Base-by-base conservation (phyloP, 2,888 invertebrate species). In the Anaspis maculata region DNA sequence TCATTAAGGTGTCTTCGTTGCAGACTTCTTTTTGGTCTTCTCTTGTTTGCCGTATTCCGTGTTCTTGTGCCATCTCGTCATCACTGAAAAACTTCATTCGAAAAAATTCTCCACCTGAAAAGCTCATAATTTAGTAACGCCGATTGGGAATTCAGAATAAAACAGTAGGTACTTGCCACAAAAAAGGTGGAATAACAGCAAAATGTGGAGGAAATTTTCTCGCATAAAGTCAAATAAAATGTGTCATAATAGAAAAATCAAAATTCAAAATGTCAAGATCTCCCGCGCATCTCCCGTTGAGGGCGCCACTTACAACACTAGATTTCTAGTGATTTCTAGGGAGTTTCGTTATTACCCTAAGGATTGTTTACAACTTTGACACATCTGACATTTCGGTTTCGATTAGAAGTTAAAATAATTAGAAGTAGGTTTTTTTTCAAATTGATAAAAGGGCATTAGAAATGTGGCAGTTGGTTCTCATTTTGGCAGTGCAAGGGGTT, bases 1-100 rank as follows among this genome's bases (percentile, higher is more conserved):
- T 44, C 47, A 74, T 57, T 23, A 74, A 41, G 34, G 60, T 57
- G 44, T 73, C 69, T 37, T 64, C 65, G 15, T 56, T 43, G 37
- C 65, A 65, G 15, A 23, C 16, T 10, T 24, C 7, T 10, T 24
- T 5, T 10, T 5, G 5, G 10, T 24, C 24, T 11, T 24, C 24
- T 4, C 24, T 5, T 10, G 9, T 10, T 24, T 5, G 13, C 2
- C 36, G 31, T 11, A 10, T 10, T n/a, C n/a, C n/a, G n/a, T n/a
- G n/a, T n/a, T n/a, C n/a, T 14, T 36, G 36, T 6, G 25, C 13
- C 9, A 37, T 30, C 13, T 37, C 37, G 19, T 37, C 32, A 6
- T 33, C 30, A 9, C 19, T 33, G 6, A 37, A 33, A 22, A 37
- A 37, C 7, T 25, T n/a, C n/a, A n/a, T n/a, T n/a, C n/a, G n/a